These are phyloP conservation scores for Brotula barbata DNA, from an alignment of 2,797 vertebrate genomes.

Conservation along the genomic window DNA sequence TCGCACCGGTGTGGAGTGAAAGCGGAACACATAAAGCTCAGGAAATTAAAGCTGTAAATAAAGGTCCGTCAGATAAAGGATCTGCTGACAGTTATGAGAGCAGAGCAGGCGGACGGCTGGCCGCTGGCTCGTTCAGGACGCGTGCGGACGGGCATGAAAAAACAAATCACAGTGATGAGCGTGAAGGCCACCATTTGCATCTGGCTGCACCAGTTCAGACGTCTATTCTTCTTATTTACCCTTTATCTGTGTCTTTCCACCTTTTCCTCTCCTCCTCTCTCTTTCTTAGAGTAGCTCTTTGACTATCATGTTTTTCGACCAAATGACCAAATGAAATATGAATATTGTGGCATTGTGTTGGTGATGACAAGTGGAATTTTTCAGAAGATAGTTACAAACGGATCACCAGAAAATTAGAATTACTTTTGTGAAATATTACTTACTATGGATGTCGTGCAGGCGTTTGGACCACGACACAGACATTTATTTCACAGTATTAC, in stretches of 20 bases:
- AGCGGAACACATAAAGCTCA: constrained; percentile 77
- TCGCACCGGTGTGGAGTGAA: constrained; percentile 57
- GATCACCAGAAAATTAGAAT: no score
- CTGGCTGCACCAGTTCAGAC: constrained; percentile 61
- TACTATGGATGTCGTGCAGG: no score
- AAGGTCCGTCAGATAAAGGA: constrained; percentile 79
- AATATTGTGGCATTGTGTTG: no score
- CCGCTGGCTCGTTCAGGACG: constrained; percentile 72
- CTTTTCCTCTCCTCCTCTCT: constrained; percentile 29
- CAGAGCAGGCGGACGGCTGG: constrained; percentile 68
- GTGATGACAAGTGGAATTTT: no score
- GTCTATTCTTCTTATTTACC: constrained; percentile 53
- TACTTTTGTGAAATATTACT: no score
- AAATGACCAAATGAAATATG: no score
- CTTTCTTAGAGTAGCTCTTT: no score
- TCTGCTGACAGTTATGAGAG: constrained; percentile 81
- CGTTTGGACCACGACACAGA: no score
- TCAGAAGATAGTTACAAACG: no score
- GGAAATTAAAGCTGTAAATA: constrained; percentile 87
- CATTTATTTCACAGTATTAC: no score
- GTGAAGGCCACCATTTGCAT: constrained; percentile 78
- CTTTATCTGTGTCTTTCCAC: no score
- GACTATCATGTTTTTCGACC: no score
- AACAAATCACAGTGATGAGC: constrained; percentile 78
- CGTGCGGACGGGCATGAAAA: constrained; percentile 75